Conservation (phyloP, 2,113 vertebrate genomes). For the Notiomystis cincta region DNA sequence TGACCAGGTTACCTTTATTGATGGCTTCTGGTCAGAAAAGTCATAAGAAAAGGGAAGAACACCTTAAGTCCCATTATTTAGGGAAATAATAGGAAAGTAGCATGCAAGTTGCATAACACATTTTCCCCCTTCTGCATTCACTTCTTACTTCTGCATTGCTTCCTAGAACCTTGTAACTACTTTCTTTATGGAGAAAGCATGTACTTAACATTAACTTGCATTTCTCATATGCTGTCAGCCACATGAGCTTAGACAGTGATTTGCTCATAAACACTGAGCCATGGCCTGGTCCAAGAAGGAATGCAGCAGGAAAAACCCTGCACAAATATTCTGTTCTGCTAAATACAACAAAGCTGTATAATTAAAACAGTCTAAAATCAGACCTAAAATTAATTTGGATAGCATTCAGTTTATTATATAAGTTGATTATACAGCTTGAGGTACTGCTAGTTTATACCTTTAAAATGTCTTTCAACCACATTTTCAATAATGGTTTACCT, state of each 20-base stretch:
- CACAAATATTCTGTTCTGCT: not conserved
- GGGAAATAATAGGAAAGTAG: not conserved
- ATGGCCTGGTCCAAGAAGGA: not conserved
- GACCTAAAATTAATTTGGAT: not conserved
- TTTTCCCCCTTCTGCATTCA: not conserved
- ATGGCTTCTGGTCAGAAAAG: not conserved
- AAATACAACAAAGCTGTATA: not conserved
- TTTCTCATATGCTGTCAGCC: not conserved
- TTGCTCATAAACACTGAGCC: not conserved
- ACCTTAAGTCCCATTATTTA: not conserved
- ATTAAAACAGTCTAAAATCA: not conserved
- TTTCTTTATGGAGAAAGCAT: not conserved
- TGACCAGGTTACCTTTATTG: not conserved
- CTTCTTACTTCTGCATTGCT: not conserved
- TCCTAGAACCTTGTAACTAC: not conserved
- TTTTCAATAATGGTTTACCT: slow-evolving; percentile 58
- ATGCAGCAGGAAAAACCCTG: not conserved
- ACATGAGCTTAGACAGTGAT: not conserved
- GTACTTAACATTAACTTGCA: not conserved
- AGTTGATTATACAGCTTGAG: slow-evolving; percentile 7
- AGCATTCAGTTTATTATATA: not conserved
- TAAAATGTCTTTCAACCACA: slow-evolving; percentile 13
- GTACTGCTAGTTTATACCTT: slow-evolving; percentile 33
- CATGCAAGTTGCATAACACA: not conserved
- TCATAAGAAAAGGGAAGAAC: not conserved